phyloP scores from a whole-genome alignment of 2,888 invertebrate species.

The Physocephala rufipes region DNA sequence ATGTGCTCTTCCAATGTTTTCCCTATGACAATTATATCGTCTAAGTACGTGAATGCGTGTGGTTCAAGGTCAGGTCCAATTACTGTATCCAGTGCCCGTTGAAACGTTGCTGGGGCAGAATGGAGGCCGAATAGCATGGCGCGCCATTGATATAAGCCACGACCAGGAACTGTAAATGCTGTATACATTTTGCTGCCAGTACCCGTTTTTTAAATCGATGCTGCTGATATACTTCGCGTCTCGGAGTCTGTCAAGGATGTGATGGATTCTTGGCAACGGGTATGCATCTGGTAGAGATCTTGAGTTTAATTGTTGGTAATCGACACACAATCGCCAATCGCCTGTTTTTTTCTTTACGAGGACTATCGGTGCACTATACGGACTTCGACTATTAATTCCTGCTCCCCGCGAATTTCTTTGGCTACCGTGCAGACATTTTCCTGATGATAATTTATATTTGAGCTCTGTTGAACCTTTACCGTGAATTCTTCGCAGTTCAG shows the following conservation, averaged over 20 bases:
- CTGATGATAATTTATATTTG: neutral
- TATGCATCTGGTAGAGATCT: neutral
- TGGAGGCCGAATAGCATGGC: neutral
- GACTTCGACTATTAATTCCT: neutral
- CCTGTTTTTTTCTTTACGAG: neutral
- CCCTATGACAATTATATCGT: neutral
- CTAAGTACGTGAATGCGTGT: neutral
- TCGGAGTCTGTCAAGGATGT: neutral
- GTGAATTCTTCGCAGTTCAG: neutral
- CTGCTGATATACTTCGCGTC: conserved; percentile 2
- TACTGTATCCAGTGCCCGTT: neutral
- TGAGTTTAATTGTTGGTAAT: neutral
- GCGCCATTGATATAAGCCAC: conserved; percentile 6
- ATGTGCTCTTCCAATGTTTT: neutral
- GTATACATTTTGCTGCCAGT: conserved; percentile 5
- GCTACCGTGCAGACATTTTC: neutral
- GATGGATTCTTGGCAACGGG: neutral
- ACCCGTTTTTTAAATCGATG: neutral
- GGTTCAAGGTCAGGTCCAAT: neutral
- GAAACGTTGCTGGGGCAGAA: conserved; percentile 6
- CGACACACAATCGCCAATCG: neutral
- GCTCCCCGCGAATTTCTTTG: neutral
- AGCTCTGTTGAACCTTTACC: neutral
- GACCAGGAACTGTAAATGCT: conserved; percentile 1
- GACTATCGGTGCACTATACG: neutral